Evolutionary conservation across 2,797 vertebrate genomes (phyloP).

Genomic region (Labroides dimidiatus): DNA sequence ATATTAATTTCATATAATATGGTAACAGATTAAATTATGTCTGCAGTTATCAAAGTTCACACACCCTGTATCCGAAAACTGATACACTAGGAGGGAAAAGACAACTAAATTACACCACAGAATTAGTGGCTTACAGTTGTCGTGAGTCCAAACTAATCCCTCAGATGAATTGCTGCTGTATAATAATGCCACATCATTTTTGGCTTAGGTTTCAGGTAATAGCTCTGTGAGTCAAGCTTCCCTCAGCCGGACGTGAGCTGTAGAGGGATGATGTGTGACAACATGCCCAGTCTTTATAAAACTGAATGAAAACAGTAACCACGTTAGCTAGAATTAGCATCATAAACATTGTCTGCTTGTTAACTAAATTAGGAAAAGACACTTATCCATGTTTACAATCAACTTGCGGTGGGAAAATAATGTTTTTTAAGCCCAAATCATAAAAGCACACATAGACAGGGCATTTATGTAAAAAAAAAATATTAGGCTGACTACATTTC

Average conservation of each 20-base stretch:
- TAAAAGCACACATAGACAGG: constrained; percentile 11
- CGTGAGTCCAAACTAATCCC: background rate
- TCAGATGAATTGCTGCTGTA: constrained; percentile 9
- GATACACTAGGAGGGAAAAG: background rate
- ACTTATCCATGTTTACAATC: background rate
- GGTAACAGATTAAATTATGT: background rate
- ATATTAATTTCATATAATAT: background rate
- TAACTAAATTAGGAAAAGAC: constrained; percentile 30
- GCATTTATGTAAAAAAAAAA: constrained; percentile 26
- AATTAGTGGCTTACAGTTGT: background rate
- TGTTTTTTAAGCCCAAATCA: constrained; percentile 6
- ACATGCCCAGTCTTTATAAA: constrained; percentile 20
- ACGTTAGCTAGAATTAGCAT: constrained; percentile 21
- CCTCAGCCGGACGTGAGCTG: constrained; percentile 17
- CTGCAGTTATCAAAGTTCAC: background rate
- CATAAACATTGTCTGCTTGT: constrained; percentile 24
- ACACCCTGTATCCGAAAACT: background rate
- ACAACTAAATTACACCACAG: background rate
- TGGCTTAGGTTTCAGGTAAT: constrained; percentile 3
- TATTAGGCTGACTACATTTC: constrained; percentile 9
- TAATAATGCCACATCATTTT: constrained; percentile 11
- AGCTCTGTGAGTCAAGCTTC: constrained; percentile 33
- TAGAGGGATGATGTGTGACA: constrained; percentile 32
- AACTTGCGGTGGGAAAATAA: constrained; percentile 3
- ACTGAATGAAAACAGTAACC: constrained; percentile 23